Evolutionary conservation across 2,797 vertebrate genomes (phyloP).

Genomic region (Onychomys leucogaster): DNA sequence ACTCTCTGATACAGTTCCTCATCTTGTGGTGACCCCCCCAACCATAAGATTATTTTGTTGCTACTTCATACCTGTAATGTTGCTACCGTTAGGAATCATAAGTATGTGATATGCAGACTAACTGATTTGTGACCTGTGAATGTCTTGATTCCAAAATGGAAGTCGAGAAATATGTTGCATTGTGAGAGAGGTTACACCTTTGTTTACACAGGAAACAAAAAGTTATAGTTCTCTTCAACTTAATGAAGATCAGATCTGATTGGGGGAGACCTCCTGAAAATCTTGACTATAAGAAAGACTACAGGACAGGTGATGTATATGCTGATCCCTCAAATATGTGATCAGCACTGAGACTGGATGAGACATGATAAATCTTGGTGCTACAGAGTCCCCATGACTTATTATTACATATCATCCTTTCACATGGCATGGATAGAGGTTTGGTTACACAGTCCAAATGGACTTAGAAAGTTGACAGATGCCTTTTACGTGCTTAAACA

Average conservation of each 20-base stretch:
- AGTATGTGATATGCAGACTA: neutral
- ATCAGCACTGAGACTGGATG: neutral
- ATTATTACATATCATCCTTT: neutral
- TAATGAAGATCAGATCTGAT: neutral
- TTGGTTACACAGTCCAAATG: too few relatives aligned
- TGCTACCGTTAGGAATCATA: neutral
- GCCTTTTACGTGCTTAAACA: neutral
- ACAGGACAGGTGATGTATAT: neutral
- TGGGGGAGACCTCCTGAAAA: neutral
- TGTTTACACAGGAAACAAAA: neutral
- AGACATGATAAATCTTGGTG: neutral
- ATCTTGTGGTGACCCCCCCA: neutral
- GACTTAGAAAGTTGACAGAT: neutral
- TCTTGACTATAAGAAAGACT: neutral
- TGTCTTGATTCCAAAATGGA: neutral
- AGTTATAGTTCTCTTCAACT: neutral
- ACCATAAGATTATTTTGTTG: neutral
- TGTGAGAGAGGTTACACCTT: neutral
- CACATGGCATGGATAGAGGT: neutral
- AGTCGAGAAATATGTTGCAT: neutral
- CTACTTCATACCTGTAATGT: neutral
- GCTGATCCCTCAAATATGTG: neutral
- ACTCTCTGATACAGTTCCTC: neutral
- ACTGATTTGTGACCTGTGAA: neutral
- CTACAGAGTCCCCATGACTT: neutral